Conservation (phyloP, 1,140 invertebrate species). For the Lepidostoma basale region DNA sequence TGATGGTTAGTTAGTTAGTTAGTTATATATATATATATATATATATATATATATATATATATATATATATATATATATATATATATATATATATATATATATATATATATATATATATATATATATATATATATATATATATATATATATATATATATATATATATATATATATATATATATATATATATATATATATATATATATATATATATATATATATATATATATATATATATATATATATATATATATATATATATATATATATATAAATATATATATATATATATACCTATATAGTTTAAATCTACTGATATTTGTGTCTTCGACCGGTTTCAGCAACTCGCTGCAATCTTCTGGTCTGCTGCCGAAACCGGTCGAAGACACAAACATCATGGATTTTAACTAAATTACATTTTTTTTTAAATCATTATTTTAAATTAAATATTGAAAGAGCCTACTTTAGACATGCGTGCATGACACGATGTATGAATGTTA, state of each 20-base stretch:
- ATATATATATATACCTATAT: background rate
- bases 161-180: conserved; percentile 10
- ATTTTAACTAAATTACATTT: too few relatives aligned
- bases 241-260: background rate
- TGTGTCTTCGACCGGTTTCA: too few relatives aligned
- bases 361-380: too few relatives aligned
- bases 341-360: too few relatives aligned
- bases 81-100: conserved; percentile 20
- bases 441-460: too few relatives aligned
- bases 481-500: too few relatives aligned
- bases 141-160: conserved; percentile 20
- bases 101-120: conserved; percentile 20
- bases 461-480: too few relatives aligned
- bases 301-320: too few relatives aligned
- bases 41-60: conserved; percentile 12
- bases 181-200: background rate
- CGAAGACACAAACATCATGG: too few relatives aligned
- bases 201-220: background rate
- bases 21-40: too few relatives aligned
- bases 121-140: conserved; percentile 20
- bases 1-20: too few relatives aligned
- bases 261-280: background rate
- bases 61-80: conserved; percentile 20
- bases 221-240: background rate
- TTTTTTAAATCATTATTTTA: too few relatives aligned